Conservation (phyloP, 2,797 vertebrate species). For the Micromesistius poutassou region DNA sequence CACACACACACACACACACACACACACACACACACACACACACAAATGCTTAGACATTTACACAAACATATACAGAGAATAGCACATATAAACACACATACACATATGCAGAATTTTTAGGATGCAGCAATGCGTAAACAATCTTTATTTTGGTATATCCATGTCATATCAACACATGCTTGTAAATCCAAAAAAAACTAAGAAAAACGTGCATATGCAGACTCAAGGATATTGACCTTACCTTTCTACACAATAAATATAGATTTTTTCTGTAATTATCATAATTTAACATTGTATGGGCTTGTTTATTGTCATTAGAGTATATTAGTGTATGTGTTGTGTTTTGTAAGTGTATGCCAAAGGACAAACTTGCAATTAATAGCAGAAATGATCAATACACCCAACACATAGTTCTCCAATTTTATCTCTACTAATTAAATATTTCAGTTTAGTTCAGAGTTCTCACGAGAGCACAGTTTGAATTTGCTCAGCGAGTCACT, state of each 20-base stretch:
- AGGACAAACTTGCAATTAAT: not conserved
- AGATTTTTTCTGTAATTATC: not conserved
- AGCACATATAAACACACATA: constrained; percentile 2
- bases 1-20: not conserved
- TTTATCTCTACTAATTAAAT: too few relatives aligned
- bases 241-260: not conserved
- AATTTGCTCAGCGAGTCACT: too few relatives aligned
- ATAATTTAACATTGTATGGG: not conserved
- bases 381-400: not conserved
- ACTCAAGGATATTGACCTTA: not conserved
- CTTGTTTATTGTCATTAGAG: not conserved
- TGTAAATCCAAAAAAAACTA: not conserved
- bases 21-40: not conserved
- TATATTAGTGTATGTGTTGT: not conserved
- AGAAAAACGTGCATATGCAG: not conserved
- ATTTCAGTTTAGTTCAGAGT: too few relatives aligned
- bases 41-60: not conserved
- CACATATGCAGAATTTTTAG: not conserved
- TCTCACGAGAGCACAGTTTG: too few relatives aligned
- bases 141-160: not conserved
- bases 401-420: not conserved
- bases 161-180: not conserved
- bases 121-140: not conserved
- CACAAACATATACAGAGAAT: not conserved
- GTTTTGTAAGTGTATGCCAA: not conserved